Conservation (phyloP, 2,888 invertebrate genomes). For the Brenthis hecate region DNA sequence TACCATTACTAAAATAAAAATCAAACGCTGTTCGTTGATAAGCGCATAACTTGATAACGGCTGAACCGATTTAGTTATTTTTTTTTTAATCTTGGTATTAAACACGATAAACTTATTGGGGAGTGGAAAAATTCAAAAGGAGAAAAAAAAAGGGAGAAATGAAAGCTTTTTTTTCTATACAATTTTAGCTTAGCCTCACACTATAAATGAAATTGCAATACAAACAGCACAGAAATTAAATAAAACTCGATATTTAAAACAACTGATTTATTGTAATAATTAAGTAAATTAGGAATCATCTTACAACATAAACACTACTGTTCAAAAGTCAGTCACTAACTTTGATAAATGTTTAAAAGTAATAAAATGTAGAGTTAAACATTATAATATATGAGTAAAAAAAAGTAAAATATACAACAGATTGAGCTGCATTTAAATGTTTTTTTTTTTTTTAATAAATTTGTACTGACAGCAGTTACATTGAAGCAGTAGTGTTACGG, state of each 20-base stretch:
- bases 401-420: conserved; percentile 43
- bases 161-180: neutral
- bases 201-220: neutral
- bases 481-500: conserved; percentile 47
- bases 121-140: no score
- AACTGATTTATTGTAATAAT: conserved; percentile 65
- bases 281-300: conserved; percentile 57
- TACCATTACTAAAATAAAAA: no score
- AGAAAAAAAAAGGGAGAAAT: no score
- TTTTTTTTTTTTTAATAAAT: conserved; percentile 38
- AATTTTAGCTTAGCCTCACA: neutral
- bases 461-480: conserved; percentile 45
- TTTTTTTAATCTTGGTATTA: no score
- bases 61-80: no score
- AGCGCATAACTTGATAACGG: no score
- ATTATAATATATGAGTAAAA: conserved; percentile 10
- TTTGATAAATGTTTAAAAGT: conserved; percentile 43
- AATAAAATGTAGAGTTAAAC: conserved; percentile 28
- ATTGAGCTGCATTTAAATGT: conserved; percentile 45
- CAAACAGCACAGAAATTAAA: neutral
- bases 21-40: no score
- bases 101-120: no score
- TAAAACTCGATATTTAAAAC: conserved; percentile 54
- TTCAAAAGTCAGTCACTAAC: conserved; percentile 47
- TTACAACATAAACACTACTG: conserved; percentile 52